phyloP scores from a whole-genome alignment of 2,113 vertebrate genomes.

The Benthochromis sp. region DNA sequence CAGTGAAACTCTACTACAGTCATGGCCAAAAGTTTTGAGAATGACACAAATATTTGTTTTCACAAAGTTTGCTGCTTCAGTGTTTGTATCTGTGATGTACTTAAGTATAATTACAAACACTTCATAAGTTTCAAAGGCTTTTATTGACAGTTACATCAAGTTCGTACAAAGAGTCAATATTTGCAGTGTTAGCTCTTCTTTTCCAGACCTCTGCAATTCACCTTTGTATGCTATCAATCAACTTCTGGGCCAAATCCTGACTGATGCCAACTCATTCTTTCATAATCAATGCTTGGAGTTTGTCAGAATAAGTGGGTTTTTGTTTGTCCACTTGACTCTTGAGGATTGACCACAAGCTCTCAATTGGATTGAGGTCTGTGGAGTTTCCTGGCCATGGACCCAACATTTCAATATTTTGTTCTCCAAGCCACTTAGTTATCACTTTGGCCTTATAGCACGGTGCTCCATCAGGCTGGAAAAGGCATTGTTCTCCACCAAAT shows the following conservation, averaged over 20 bases:
- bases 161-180: background rate
- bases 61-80: background rate
- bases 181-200: background rate
- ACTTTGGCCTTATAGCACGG: background rate
- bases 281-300: background rate
- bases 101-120: background rate
- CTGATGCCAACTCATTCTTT: background rate
- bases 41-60: background rate
- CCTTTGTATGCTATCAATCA: background rate
- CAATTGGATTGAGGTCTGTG: background rate
- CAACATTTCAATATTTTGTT: background rate
- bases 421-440: background rate
- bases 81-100: background rate
- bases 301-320: background rate
- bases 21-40: background rate
- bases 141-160: background rate
- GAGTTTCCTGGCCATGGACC: background rate
- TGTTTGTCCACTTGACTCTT: background rate
- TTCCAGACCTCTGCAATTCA: background rate
- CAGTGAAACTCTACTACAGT: background rate
- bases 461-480: background rate
- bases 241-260: background rate
- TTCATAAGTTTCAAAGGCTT: background rate
- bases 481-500: background rate
- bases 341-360: background rate